Evolutionary conservation across 2,113 vertebrate species (phyloP).

Genomic region (Heterotilapia buettikoferi): DNA sequence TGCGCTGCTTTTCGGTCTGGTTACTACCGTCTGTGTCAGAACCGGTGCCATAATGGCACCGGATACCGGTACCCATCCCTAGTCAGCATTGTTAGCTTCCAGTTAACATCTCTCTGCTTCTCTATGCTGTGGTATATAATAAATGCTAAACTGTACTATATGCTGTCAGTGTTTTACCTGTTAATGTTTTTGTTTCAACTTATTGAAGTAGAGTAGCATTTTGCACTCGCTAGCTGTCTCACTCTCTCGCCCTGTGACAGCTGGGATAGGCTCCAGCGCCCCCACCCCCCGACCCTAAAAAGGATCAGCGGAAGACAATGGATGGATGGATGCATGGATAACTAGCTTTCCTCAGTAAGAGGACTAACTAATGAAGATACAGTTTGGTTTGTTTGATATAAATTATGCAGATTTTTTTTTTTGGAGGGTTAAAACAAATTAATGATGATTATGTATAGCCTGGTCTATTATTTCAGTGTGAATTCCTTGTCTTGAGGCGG

Average conservation of each 20-base stretch:
- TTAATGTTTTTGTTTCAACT: not conserved
- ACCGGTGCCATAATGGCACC: too few relatives aligned
- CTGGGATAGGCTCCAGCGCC: not conserved
- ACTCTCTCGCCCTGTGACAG: not conserved
- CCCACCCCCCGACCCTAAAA: rapidly evolving
- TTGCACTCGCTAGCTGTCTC: not conserved
- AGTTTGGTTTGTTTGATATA: not conserved
- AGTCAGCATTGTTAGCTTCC: too few relatives aligned
- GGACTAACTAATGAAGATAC: not conserved
- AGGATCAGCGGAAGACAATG: not conserved
- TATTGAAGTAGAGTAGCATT: not conserved
- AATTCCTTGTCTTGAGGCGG: not conserved
- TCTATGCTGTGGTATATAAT: not conserved
- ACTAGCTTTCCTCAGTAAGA: not conserved
- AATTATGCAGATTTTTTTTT: not conserved
- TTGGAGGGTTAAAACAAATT: not conserved
- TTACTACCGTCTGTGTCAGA: too few relatives aligned
- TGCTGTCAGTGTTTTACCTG: not conserved
- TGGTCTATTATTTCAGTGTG: not conserved
- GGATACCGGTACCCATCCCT: too few relatives aligned
- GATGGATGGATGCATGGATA: not conserved
- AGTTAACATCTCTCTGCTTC: not conserved
- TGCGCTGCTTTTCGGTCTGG: too few relatives aligned
- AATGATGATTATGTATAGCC: not conserved
- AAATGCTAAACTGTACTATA: not conserved